These are phyloP conservation scores for Leptinotarsa rubiginosa DNA, from an alignment of 2,888 invertebrate genomes.

Conservation along the genomic window DNA sequence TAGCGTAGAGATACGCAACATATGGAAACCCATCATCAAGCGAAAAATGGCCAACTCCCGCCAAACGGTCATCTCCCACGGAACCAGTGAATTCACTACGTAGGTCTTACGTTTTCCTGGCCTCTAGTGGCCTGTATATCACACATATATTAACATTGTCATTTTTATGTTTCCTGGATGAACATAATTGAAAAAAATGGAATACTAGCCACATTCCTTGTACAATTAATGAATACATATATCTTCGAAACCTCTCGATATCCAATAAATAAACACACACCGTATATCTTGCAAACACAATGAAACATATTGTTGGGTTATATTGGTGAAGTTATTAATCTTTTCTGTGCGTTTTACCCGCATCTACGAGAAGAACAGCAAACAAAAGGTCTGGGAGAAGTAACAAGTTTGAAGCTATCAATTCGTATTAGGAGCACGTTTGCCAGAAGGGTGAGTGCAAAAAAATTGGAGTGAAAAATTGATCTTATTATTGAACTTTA, in stretches of 20 bases:
- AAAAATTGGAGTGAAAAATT: slow-evolving; percentile 46
- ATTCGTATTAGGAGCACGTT: slow-evolving; percentile 53
- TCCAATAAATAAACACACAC: slow-evolving; percentile 22
- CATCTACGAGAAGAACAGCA: slow-evolving; percentile 36
- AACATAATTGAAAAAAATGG: too few species aligned
- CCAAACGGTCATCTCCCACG: too few species aligned
- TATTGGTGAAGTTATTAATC: slow-evolving; percentile 42
- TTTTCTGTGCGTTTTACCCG: slow-evolving; percentile 41
- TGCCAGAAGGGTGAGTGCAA: slow-evolving; percentile 41
- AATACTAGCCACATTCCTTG: background rate
- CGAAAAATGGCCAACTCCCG: too few species aligned
- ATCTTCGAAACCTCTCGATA: background rate
- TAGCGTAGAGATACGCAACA: too few species aligned
- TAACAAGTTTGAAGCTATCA: slow-evolving; percentile 50
- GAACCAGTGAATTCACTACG: too few species aligned
- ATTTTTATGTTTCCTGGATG: too few species aligned
- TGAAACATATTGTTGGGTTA: slow-evolving; percentile 41
- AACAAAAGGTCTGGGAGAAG: slow-evolving; percentile 42
- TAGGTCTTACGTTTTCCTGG: too few species aligned
- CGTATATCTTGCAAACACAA: slow-evolving; percentile 38
- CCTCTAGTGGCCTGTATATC: too few species aligned
- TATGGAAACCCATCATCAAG: too few species aligned
- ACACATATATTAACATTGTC: too few species aligned
- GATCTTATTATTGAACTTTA: slow-evolving; percentile 44
- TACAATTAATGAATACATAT: background rate